Base-by-base conservation (phyloP, 2,113 vertebrate species). In the Canis aureus region DNA sequence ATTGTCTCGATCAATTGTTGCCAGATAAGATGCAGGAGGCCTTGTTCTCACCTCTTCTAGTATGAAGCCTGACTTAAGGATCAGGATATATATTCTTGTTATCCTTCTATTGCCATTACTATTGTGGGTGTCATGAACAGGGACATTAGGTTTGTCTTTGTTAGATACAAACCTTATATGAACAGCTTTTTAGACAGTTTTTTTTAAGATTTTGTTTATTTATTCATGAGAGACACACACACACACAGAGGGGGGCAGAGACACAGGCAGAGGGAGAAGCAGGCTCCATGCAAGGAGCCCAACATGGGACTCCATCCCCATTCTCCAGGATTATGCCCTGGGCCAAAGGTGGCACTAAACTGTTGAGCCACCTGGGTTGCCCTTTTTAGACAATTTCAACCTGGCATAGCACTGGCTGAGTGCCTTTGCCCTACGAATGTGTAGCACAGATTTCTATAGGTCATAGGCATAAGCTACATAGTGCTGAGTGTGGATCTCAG, bases 121-220 rank as follows among this genome's bases (percentile, higher is more conserved):
- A 2, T 13, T 71, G 12, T 69, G 35, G 55, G 29, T 78, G 87
- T 89, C 19, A 83, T 92, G 12, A 89, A 73, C 35, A 89, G 27
- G 29, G 12, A 53, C 11, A 32, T 25, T n/a, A 8, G 8, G 8
- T 89, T 97, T 95, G 23, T 83, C 23, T 67, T 43, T 96, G n/a
- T 89, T 85, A 82, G 8, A 43, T 74, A 57, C 12, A 88, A 94
- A 92, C 25, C 20, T 23, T 62, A 2, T 62, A 51, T 60, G 43
- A 97, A 51, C 9, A 91, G 32, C 11, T 16, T 64, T 87, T 95
- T 84, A 96, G 32, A 17, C 32, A 53, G 4, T 93, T 95, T 96
- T 96, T 43, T 43, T 43, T 43, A 43, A 43, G 5, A 43, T 43
- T 43, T 43, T 43, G 6, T 43, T 43, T 43, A 43, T 43, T 43